Evolutionary conservation across 1,140 invertebrate genomes (phyloP).

Genomic region (Babylonia areolata): DNA sequence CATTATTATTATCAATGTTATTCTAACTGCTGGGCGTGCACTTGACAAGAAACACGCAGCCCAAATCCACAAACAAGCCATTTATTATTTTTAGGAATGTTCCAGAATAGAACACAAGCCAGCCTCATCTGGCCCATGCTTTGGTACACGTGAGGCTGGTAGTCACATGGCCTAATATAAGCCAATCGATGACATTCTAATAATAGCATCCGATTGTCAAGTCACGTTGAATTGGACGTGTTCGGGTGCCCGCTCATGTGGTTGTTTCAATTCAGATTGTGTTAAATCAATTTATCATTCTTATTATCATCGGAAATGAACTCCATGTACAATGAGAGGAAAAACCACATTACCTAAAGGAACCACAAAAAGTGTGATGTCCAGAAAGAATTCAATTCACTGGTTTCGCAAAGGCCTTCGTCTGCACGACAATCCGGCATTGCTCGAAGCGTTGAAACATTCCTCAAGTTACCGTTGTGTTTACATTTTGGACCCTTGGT

Average conservation of each 20-base stretch:
- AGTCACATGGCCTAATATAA: background rate
- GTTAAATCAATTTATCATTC: background rate
- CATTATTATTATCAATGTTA: too few relatives aligned
- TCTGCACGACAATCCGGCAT: slow-evolving; percentile 91
- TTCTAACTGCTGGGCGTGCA: too few relatives aligned
- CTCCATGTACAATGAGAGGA: background rate
- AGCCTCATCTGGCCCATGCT: too few relatives aligned
- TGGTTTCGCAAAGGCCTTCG: slow-evolving; percentile 93
- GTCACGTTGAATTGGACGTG: slow-evolving; percentile 38
- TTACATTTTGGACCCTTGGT: slow-evolving; percentile 93
- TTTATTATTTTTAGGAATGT: too few relatives aligned
- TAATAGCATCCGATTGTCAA: background rate
- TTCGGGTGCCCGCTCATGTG: background rate
- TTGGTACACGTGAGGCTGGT: background rate
- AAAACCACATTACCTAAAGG: slow-evolving; percentile 11
- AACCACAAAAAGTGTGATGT: background rate
- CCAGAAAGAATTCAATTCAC: slow-evolving; percentile 78
- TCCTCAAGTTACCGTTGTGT: slow-evolving; percentile 89
- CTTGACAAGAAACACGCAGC: too few relatives aligned
- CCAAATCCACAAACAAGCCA: too few relatives aligned
- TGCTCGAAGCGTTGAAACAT: slow-evolving; percentile 81
- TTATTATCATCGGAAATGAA: background rate
- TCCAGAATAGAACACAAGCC: too few relatives aligned
- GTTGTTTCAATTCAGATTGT: background rate
- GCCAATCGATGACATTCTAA: slow-evolving; percentile 17